Percentiles rank a stretch among this genome's conserved stretches.
These are phyloP conservation scores for Cotesia typhae DNA, from an alignment of 1,140 invertebrate genomes.

Conservation along the genomic window DNA sequence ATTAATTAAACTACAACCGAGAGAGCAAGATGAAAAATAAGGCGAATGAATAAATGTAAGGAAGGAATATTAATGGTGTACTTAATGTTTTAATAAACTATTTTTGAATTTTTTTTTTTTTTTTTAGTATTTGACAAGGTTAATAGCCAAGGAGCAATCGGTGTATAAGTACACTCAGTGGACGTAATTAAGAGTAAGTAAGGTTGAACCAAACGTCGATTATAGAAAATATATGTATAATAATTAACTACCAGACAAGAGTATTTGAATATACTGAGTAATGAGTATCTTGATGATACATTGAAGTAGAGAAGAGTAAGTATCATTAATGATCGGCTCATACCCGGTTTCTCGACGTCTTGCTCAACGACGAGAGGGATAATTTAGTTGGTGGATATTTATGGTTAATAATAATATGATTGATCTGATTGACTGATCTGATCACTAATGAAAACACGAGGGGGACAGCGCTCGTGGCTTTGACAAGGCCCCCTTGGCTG, in stretches of 20 bases:
- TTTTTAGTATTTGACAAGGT: no score
- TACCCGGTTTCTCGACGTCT: constrained; percentile 58
- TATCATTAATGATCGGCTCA: constrained; percentile 58
- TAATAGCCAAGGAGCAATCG: no score
- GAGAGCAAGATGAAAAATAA: constrained; percentile 23
- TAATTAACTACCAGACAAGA: not conserved
- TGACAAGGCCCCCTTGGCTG: constrained; percentile 63
- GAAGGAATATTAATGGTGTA: no score
- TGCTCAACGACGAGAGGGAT: constrained; percentile 54
- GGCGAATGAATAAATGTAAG: no score
- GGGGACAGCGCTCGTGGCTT: constrained; percentile 49
- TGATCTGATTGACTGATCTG: constrained; percentile 49
- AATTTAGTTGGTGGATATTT: constrained; percentile 58
- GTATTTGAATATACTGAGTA: constrained; percentile 8
- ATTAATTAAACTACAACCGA: constrained; percentile 19
- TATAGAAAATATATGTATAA: no score
- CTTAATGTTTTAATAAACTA: no score
- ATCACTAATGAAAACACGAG: constrained; percentile 58
- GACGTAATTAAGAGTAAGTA: no score
- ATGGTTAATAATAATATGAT: no score
- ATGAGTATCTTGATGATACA: not conserved
- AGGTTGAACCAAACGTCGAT: no score
- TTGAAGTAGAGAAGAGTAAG: constrained; percentile 47
- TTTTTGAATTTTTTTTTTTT: no score
- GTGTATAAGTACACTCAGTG: no score